Base-by-base conservation (phyloP, 2,888 invertebrate genomes). In the Liodrosophila aerea region DNA sequence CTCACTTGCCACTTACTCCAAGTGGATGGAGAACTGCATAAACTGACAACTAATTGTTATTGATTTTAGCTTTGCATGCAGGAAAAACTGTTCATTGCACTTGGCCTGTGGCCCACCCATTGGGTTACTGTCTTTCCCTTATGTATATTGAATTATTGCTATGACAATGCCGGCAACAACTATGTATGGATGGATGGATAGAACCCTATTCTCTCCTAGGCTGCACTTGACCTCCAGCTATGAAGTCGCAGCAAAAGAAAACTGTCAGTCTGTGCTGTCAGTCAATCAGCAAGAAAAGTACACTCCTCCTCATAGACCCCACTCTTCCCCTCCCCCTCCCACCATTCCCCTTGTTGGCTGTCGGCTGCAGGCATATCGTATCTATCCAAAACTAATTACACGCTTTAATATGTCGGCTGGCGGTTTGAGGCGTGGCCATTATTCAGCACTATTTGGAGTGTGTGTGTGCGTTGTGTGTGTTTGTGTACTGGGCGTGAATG, bases 351-450 rank as follows among this genome's bases (percentile, higher is more conserved):
- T 7, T n/a, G 22, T 5, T 22, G 22, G 34, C 49, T 56, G 57
- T 51, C 51, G 3, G n/a, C 30, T 9, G 11, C 47, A 27, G 46
- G 60, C 59, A 56, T 62, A 36, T 53, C 49, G 22, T 76, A 69
- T 76, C 77, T 70, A 70, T 69, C 59, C 52, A 63, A 76, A 78
- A 76, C 68, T 76, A 78, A 78, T 83, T 78, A 78, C 76, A 78
- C 65, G 78, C 71, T 76, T 78, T 72, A 71, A 80, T 78, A 71
- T 80, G 83, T 62, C 63, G 72, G 50, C 61, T 57, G 58, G 61
- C 49, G 47, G 60, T 54, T 37, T 22, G 60, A 61, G 69, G 82
- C 59, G 82, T 72, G 78, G 41, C 75, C 71, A 80, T 78, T 80
- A 78, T 66, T 78, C 83, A 83, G 83, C 83, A 73, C 53, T 56